These are phyloP conservation scores for Manis crassicaudata DNA, from an alignment of 2,797 vertebrate genomes.

Conservation along the genomic window DNA sequence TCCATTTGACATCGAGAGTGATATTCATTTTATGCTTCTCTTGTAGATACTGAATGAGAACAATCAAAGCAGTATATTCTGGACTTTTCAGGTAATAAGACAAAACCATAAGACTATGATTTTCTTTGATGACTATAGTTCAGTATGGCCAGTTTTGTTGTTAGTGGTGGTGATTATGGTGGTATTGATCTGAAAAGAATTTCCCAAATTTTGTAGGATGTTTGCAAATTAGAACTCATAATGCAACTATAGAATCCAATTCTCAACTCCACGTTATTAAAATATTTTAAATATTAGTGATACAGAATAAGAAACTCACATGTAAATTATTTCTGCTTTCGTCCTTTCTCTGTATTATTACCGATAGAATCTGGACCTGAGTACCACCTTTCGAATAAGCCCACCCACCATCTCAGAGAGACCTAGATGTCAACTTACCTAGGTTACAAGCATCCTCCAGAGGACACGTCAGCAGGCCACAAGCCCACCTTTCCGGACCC, in stretches of 20 bases:
- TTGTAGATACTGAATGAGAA: conserved; percentile 47
- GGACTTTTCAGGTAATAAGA: neutral
- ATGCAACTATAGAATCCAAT: neutral
- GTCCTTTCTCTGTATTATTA: neutral
- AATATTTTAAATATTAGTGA: neutral
- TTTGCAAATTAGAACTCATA: neutral
- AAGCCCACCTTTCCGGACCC: no score
- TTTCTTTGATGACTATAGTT: neutral
- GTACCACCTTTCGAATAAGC: no score
- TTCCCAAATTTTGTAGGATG: neutral
- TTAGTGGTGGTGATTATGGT: neutral
- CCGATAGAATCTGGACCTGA: no score
- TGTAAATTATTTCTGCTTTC: neutral
- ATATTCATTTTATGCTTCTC: conserved; percentile 67
- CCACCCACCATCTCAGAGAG: no score
- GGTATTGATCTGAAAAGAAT: neutral
- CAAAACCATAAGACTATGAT: neutral
- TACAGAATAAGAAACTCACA: neutral
- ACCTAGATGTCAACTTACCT: no score
- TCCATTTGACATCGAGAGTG: conserved; percentile 43
- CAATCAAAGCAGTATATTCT: neutral
- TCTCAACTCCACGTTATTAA: neutral
- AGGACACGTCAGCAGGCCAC: no score
- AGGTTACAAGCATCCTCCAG: no score
- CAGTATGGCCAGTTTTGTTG: neutral